Evolutionary conservation across 2,888 invertebrate genomes (phyloP), one percentile per base, ranked within the genome.

Genomic region (Stramonita haemastoma): DNA sequence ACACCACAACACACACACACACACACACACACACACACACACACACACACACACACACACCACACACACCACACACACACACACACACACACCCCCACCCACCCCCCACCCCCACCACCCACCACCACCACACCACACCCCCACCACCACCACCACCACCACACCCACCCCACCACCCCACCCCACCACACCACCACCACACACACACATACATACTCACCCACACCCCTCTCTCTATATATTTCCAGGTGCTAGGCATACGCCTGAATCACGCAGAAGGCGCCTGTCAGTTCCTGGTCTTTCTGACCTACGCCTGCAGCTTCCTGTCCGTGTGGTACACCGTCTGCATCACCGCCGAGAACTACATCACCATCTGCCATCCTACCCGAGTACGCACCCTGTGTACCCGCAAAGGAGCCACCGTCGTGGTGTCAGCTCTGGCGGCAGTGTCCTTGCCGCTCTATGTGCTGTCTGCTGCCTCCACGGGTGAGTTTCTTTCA

Each of bases 281-380:
- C 1, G 73, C 77, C 19, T 92, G 91, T 46, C 92, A 91, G 83
- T 87, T 90, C 56, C 83, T 90, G 57, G 91, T 92, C 5, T 92
- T 91, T 79, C 89, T 92, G 66, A 89, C 91, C 29, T 92, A 92
- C 87, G 91, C 91, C 15, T 92, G 90, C 66, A 92, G 92, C 81
- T 93, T 92, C 88, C 91, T 93, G 2, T 91, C 92, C 84, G 92
- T 92, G 81, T 93, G 93, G 92, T 93, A 91, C 77, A 91, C 92
- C 22, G 93, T 93, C 36, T 92, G 92, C 83, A 91, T 93, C 73
- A 91, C 92, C 15, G 91, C 91, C 5, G 93, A 93, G 87, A 92
- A 92, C 87, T 92, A 91, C 91, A 92, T 93, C 34, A 91, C 91
- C 32, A 91, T 92, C 79, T 92, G 92, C 87, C 91, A 91, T 57